Base-by-base conservation (phyloP, 23 tunicate genomes). In the Oikopleura dioica region DNA sequence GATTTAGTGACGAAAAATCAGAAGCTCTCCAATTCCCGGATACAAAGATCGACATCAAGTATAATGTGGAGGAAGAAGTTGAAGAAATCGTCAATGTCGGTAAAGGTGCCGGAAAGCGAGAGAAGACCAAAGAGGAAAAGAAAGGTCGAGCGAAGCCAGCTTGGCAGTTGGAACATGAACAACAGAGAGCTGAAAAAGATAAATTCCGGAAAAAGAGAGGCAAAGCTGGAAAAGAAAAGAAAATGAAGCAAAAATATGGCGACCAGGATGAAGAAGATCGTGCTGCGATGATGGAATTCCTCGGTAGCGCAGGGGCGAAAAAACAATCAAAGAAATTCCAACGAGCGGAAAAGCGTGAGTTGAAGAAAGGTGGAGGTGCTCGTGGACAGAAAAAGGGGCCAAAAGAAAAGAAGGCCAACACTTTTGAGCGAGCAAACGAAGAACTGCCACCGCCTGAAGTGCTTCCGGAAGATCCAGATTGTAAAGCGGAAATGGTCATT, bases 181-280 rank as follows among this genome's bases (percentile, higher is more conserved):
- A 33, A 21, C 5, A 37, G 5, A 23, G 4, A 28, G 38, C 31
- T 31, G n/a, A 23, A 63, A 38, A 77, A 32, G 35, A 0, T 31
- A 5, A 59, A 5, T 26, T 28, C 35, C 77, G 35, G 35, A 29
- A 37, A 0, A 79, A 79, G 34, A 75, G 80, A 35, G 85, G 81
- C 21, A 51, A 76, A 29, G 38, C 79, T 82, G 79, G 79, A 31
- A 89, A 89, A 37, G 35, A 81, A 76, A 76, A 78, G 59, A 87
- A 84, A 78, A 75, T 87, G 35, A 79, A 82, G 30, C 38, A 80
- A 34, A 89, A 89, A 75, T 79, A 89, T 75, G 84, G 84, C 38
- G 84, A 89, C 67, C 82, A 82, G 35, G 85, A 78, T 78, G 85
- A 85, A 36, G 96, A 89, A 50, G 96, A 89, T 38, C 79, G 86